Conservation (phyloP, 2,888 invertebrate genomes). For the Cacoxenus indagator region DNA sequence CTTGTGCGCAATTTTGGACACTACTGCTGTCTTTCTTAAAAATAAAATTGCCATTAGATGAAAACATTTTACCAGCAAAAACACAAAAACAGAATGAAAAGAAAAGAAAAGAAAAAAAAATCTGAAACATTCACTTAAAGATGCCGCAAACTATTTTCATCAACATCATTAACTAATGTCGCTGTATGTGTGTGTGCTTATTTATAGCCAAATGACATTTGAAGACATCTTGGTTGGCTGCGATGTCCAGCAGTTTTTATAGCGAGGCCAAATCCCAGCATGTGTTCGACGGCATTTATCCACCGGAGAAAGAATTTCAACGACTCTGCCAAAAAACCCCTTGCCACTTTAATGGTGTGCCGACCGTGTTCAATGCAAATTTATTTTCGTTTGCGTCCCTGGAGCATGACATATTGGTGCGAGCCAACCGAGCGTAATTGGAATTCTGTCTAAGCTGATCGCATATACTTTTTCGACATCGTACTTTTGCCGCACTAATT, state of each 20-base stretch:
- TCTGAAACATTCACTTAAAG: too few relatives aligned
- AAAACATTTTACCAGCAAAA: constrained; percentile 34
- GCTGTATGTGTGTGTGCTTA: background rate
- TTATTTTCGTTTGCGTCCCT: too few relatives aligned
- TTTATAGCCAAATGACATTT: constrained; percentile 22
- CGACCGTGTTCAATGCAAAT: too few relatives aligned
- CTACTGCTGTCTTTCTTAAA: constrained; percentile 30
- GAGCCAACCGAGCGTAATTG: too few relatives aligned
- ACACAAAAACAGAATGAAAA: too few relatives aligned
- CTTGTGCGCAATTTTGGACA: constrained; percentile 56
- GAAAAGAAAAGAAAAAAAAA: too few relatives aligned
- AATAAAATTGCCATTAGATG: constrained; percentile 54
- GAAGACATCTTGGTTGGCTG: background rate
- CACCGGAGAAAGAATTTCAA: constrained; percentile 2
- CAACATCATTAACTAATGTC: background rate
- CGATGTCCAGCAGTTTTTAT: constrained; percentile 17
- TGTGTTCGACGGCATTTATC: background rate
- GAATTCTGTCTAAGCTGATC: too few relatives aligned
- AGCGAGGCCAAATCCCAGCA: constrained; percentile 14
- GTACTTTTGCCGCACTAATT: too few relatives aligned
- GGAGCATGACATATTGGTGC: too few relatives aligned
- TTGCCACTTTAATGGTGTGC: too few relatives aligned
- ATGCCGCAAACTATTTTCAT: constrained; percentile 10
- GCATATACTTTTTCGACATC: too few relatives aligned
- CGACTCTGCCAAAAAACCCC: background rate